Evolutionary conservation across 2,888 invertebrate species (phyloP).

Genomic region (Cryptophagus acutangulus): DNA sequence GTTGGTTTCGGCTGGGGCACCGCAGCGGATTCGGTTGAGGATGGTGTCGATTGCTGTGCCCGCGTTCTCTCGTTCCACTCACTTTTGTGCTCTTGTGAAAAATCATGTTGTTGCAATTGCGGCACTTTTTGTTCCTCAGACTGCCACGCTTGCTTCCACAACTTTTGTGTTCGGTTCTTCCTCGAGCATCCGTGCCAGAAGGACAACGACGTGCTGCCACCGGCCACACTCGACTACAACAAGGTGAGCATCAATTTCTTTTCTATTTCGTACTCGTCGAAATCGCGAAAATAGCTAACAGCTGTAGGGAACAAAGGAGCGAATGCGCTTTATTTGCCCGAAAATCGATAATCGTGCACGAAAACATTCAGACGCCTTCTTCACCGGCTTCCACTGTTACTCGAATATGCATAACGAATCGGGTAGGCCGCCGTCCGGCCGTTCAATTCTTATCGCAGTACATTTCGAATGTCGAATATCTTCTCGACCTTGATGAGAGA

Average conservation of each 20-base stretch:
- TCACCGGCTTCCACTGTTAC: slow-evolving; percentile 1
- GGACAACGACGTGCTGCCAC: slow-evolving; percentile 41
- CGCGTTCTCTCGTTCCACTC: slow-evolving; percentile 49
- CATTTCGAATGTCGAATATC: too few species aligned
- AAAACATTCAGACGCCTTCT: too few species aligned
- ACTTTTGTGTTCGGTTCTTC: slow-evolving; percentile 51
- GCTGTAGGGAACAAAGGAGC: slow-evolving; percentile 7
- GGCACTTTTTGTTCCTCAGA: slow-evolving; percentile 58
- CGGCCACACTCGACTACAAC: slow-evolving; percentile 46
- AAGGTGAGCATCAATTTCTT: slow-evolving; percentile 42
- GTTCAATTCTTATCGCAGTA: neutral
- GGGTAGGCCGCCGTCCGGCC: neutral
- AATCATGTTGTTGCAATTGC: slow-evolving; percentile 59
- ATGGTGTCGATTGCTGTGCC: slow-evolving; percentile 42
- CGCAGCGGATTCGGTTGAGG: slow-evolving; percentile 23
- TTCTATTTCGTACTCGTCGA: neutral
- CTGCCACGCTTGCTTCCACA: slow-evolving; percentile 62
- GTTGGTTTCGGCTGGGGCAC: slow-evolving; percentile 27
- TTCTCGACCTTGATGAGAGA: slow-evolving; percentile 20
- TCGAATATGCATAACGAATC: neutral
- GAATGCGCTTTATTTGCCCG: slow-evolving; percentile 7
- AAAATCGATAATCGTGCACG: slow-evolving; percentile 7
- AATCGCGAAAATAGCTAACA: neutral
- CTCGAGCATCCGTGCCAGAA: slow-evolving; percentile 47
- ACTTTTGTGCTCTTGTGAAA: slow-evolving; percentile 48